Base-by-base conservation (phyloP, 2,113 vertebrate genomes). In the Anoplopoma fimbria region DNA sequence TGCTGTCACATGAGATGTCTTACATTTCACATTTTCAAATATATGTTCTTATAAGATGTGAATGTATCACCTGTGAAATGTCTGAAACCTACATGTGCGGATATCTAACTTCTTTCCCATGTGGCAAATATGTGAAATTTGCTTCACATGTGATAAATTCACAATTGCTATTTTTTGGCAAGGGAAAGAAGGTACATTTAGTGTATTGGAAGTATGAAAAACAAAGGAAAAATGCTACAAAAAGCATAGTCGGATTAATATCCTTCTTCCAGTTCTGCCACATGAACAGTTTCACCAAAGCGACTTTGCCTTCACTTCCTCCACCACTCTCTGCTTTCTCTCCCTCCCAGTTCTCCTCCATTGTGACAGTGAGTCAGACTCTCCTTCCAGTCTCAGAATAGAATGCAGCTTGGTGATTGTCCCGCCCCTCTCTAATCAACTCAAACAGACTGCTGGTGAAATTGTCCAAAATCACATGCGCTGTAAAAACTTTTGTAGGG, bases 321-420 rank as follows among this genome's bases (percentile, higher is more conserved):
- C 73, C 62, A 21, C 14, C 23, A 1, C 77, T 69, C 27, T n/a
- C 25, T 25, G 12, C 69, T n/a, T 5, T 63, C 76, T 29, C 68
- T 49, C 61, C 36, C 78, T 75, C 67, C 70, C 62, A 2, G 0
- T 5, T 12, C 73, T 69, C 38, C 84, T 80, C 51, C 80, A 72
- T 17, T 81, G 87, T 93, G 87, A 91, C 82, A 79, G 81, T 93
- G 93, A 95, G 82, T 94, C 93, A 93, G 88, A 86, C 62, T 93
- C 84, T 93, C 91, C 77, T 77, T 83, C 79, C 81, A 86, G 58
- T 75, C 87, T 85, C 75, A 82, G 79, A 94, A 90, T 86, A 91
- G 90, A 92, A 78, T 15, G 49, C 83, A 86, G 86, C 76, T 85
- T 86, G 84, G 69, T 65, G 87, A 88, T 77, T 36, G 51, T 15